Evolutionary conservation across 2,797 vertebrate genomes (phyloP).

Genomic region (Tokudaia muenninki): DNA sequence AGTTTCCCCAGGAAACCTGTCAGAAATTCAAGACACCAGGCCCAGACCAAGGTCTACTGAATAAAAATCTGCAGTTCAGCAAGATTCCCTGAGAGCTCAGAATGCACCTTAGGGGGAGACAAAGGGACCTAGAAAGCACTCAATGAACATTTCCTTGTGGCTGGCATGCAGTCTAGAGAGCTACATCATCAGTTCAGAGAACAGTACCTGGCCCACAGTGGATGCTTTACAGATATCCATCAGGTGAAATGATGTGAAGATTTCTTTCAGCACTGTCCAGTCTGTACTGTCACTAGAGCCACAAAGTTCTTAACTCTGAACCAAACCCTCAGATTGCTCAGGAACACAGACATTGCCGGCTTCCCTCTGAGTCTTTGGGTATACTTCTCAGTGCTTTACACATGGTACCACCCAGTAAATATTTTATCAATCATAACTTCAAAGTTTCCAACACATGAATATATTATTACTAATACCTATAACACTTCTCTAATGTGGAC

Average conservation of each 20-base stretch:
- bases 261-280: neutral
- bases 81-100: neutral
- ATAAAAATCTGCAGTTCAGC: constrained; percentile 56
- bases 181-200: neutral
- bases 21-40: neutral
- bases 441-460: constrained; percentile 43
- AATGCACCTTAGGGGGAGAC: neutral
- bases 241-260: neutral
- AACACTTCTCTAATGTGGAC: constrained; percentile 26
- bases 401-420: neutral
- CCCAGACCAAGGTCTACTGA: neutral
- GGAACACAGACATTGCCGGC: neutral
- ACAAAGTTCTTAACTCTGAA: neutral
- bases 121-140: neutral
- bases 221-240: neutral
- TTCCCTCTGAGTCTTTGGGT: neutral
- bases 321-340: neutral
- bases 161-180: neutral
- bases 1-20: neutral
- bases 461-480: neutral
- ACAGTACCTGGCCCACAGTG: neutral
- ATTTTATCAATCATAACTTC: constrained; percentile 18
- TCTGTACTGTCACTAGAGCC: neutral
- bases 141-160: neutral
- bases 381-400: neutral